Base-by-base conservation (phyloP, 1,140 invertebrate species). In the Lepidurus packardi region DNA sequence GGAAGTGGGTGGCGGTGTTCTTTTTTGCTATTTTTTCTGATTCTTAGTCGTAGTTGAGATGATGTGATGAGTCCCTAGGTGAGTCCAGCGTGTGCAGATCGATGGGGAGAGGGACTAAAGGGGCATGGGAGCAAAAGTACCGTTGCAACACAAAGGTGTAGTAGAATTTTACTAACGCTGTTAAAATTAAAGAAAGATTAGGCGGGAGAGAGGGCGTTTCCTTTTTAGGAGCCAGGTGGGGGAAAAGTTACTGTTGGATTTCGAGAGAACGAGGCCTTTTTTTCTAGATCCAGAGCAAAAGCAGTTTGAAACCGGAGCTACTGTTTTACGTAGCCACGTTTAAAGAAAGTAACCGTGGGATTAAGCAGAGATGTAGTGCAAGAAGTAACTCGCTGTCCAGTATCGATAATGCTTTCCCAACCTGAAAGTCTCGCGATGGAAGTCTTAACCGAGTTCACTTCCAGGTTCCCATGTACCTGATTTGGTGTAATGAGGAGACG, bases 371-470 rank as follows among this genome's bases (percentile, higher is more conserved):
- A 16, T n/a, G 21, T 65, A 65, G 16, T 13, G 53, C 16, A 65
- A 65, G 16, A 7, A 21, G 21, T 13, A 65, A 65, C 53, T 65
- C 53, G 53, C 53, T 65, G 53, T 65, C 53, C 53, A 65, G 53
- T 65, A 65, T 65, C 53, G 53, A 65, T 65, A 65, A n/a, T 65
- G 53, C 53, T 65, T 65, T 65, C 53, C 53, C 53, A 65, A 65
- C 53, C 53, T 65, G 53, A 65, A 65, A 65, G 53, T 21, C 53
- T 65, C 53, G 53, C 53, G 53, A 21, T 65, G 53, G 53, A 65
- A 65, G 53, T 65, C 53, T 65, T 65, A 65, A 13, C 53, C 16
- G 13, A 65, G 8, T 65, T 65, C 53, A 65, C 53, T 65, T 65
- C 53, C 53, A 65, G 53, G 53, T 65, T 65, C 53, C 53, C 21